phyloP scores from a whole-genome alignment of 2,797 vertebrate genomes.

The Tapirus indicus region DNA sequence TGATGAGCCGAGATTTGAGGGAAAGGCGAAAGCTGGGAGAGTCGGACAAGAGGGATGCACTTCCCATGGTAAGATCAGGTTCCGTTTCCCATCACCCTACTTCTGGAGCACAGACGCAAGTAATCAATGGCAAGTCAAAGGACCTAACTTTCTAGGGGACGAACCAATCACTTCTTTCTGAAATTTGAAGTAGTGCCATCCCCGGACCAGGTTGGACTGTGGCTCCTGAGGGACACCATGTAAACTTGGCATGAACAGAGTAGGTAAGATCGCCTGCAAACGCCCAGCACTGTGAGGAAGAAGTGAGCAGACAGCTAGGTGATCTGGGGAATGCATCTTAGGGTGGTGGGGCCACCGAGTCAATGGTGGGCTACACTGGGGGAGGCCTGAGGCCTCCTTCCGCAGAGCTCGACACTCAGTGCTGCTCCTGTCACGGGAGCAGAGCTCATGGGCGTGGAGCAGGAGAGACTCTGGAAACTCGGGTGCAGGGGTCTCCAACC shows the following conservation, averaged over 20 bases:
- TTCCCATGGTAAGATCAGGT: too few species aligned
- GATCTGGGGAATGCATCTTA: fast-evolving
- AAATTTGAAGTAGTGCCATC: fast-evolving
- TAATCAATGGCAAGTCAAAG: fast-evolving
- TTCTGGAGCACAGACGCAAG: fast-evolving
- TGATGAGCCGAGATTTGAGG: not conserved
- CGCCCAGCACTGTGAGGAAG: fast-evolving
- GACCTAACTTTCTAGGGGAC: fast-evolving
- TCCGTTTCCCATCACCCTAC: fast-evolving
- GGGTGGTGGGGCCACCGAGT: fast-evolving
- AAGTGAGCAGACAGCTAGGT: fast-evolving
- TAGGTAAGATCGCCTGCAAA: fast-evolving
- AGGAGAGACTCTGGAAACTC: not conserved
- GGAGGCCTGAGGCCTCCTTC: fast-evolving
- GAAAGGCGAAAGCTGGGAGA: fast-evolving
- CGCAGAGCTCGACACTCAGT: fast-evolving
- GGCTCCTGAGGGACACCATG: fast-evolving
- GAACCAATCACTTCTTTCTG: fast-evolving
- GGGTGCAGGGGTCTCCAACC: fast-evolving
- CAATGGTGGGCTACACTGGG: fast-evolving
- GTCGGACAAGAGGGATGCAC: fast-evolving
- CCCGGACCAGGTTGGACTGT: not conserved
- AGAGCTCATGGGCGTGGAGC: not conserved
- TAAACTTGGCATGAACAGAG: fast-evolving
- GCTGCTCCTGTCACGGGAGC: fast-evolving